Percentiles rank a stretch among this genome's conserved stretches.
phyloP scores from a whole-genome alignment of 2,113 vertebrate species.

The Pontoporia blainvillei region DNA sequence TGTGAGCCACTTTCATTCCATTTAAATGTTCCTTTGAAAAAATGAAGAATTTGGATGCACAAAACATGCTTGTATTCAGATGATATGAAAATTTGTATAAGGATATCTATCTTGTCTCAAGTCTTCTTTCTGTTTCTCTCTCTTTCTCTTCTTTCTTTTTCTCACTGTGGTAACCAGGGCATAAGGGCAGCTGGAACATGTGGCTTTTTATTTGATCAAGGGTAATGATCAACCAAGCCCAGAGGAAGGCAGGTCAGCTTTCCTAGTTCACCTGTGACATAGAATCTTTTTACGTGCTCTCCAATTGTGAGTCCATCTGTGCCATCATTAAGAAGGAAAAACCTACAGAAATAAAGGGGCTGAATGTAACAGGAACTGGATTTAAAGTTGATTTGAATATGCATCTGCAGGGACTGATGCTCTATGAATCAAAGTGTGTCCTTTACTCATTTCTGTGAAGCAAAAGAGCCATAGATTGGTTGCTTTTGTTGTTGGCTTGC shows the following conservation, averaged over 20 bases:
- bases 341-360: constrained; percentile 33
- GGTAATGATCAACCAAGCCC: constrained; percentile 88
- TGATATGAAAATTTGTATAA: neutral
- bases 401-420: neutral
- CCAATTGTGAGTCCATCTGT: constrained; percentile 74
- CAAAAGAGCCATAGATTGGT: neutral
- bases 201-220: constrained; percentile 87
- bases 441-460: neutral
- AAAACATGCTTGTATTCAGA: neutral
- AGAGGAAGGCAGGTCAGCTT: constrained; percentile 80
- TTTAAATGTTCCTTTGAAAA: neutral
- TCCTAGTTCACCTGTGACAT: constrained; percentile 77
- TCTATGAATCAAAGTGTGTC: neutral
- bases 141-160: constrained; percentile 71
- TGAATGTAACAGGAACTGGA: constrained; percentile 3
- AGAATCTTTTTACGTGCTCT: constrained; percentile 75
- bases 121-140: constrained; percentile 50
- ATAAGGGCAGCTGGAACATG: constrained; percentile 85
- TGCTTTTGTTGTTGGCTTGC: neutral
- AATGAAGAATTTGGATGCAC: neutral
- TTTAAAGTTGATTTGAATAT: neutral
- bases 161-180: constrained; percentile 80
- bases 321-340: constrained; percentile 45
- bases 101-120: constrained; percentile 52
- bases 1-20: neutral